phyloP scores from a whole-genome alignment of 2,797 vertebrate genomes.

The Sebastes wilsoni region DNA sequence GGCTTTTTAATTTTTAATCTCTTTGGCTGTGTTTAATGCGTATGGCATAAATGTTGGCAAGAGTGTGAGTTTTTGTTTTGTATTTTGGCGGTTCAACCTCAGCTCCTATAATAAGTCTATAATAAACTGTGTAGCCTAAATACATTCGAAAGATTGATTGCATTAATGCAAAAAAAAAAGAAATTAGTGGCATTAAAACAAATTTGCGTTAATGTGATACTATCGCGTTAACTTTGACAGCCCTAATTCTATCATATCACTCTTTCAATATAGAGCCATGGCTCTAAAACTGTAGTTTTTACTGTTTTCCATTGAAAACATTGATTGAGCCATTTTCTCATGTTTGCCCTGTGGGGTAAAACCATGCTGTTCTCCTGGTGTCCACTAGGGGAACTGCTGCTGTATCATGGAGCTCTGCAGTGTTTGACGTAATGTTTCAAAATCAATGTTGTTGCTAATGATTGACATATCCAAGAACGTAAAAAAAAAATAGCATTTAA shows the following conservation, averaged over 20 bases:
- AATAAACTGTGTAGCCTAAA: background rate
- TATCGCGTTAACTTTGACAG: too few relatives aligned
- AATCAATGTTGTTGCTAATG: background rate
- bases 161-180: too few relatives aligned
- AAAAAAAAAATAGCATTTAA: background rate
- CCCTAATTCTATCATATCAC: background rate
- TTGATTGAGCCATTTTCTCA: background rate
- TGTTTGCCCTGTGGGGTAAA: background rate
- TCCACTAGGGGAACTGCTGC: background rate
- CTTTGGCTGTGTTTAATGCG: background rate
- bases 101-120: background rate
- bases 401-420: background rate
- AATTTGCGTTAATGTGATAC: too few relatives aligned
- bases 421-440: background rate
- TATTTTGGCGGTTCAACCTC: background rate
- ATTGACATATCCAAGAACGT: too few relatives aligned
- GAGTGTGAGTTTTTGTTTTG: background rate
- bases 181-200: too few relatives aligned
- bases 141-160: background rate
- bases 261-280: background rate
- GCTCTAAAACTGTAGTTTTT: background rate
- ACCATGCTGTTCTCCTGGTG: background rate
- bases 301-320: background rate
- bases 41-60: background rate
- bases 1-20: background rate